A percentile compares a stretch with the other conserved stretches of the same genome.
These are phyloP conservation scores for Florisuga fusca DNA, from an alignment of 2,797 vertebrate genomes.

Conservation along the genomic window DNA sequence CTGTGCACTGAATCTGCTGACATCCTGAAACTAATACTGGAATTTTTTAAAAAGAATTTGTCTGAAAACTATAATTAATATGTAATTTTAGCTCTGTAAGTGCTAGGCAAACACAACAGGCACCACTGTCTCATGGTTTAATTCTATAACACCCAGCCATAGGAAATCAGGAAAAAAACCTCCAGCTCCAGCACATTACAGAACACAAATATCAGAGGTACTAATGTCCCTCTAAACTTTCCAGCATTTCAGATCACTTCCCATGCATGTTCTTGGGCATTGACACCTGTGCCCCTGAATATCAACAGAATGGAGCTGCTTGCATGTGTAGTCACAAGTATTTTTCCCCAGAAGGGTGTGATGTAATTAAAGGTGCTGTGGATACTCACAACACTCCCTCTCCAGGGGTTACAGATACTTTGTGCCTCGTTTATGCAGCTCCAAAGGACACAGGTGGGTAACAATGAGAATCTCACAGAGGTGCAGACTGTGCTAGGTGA, in stretches of 20 bases:
- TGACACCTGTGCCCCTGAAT: not conserved
- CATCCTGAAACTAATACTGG: rapidly evolving
- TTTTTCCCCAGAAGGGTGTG: not conserved
- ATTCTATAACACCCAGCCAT: not conserved
- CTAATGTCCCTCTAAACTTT: not conserved
- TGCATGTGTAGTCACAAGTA: rapidly evolving
- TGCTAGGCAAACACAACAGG: not conserved
- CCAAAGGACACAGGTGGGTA: not conserved
- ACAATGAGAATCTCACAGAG: not conserved
- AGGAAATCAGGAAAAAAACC: not conserved
- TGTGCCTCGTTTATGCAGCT: not conserved
- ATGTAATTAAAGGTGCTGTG: not conserved
- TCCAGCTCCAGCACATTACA: not conserved
- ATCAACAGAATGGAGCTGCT: rapidly evolving
- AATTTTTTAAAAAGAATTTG: not conserved
- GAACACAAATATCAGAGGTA: not conserved
- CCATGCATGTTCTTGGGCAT: not conserved
- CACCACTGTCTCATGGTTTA: not conserved
- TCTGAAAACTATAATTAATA: not conserved
- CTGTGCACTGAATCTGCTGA: rapidly evolving
- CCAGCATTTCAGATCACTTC: not conserved
- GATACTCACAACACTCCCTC: not conserved
- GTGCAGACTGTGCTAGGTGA: not conserved
- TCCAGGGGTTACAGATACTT: not conserved
- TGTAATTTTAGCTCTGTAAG: not conserved